Evolutionary conservation across 2,797 vertebrate genomes (phyloP), one percentile per base, ranked within the genome.

Genomic region (Melanotaenia maccullochi): DNA sequence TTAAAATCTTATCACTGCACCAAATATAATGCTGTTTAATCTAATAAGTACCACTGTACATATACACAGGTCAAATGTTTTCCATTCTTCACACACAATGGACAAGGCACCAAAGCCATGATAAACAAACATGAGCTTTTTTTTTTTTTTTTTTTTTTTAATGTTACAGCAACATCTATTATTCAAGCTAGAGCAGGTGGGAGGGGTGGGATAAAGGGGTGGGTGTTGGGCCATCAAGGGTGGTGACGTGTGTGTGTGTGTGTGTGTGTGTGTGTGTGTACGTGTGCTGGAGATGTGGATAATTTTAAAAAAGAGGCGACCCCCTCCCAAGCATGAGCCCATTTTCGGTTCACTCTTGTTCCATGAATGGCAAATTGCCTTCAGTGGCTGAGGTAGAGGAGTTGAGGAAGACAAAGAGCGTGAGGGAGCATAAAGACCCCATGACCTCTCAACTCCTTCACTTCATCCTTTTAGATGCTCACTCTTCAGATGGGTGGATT

Each of bases 81-180:
- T 56, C 54, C 42, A 12, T 72, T 56, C 8, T 73, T 28, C 24
- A 52, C 24, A 14, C 47, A 55, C 3, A 1, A 38, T 47, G 30
- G 62, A 76, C 47, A 22, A 75, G 36, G n/a, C 22, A 52, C 13
- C 38, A 69, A 60, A 80, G 63, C 47, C 61, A 51, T 69, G 49
- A 67, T 38, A 33, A 22, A 68, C 47, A 61, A 20, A 60, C 35
- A 54, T 57, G 60, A 32, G 42, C 82, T 74, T 65, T 76, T 68
- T 73, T 64, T 40, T 85, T 38, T 73, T 89, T 88, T 30, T 2
- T 30, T 30, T 30, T 89, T 88, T 30, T 30, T 30, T 30, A 30
- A 91, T 92, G 83, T 87, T 88, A 90, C 60, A 86, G 85, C 79
- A 79, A 69, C 76, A 92, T 93, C 84, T 83, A 94, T 95, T 93